Conservation (phyloP, 2,113 vertebrate genomes). For the Bombycilla garrulus region DNA sequence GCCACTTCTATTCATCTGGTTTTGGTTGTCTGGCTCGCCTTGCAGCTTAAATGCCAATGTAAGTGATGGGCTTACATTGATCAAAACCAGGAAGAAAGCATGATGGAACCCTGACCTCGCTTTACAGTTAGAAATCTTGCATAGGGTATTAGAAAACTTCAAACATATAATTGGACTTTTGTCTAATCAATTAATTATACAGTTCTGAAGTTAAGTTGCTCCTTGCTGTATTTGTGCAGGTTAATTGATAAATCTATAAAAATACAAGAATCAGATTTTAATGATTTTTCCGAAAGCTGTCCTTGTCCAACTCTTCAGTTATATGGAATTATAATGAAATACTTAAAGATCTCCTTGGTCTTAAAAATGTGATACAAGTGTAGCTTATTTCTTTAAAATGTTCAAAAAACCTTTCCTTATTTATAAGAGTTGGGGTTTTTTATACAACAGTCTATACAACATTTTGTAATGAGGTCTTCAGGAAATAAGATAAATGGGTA, state of each 20-base stretch:
- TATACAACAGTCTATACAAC: background rate
- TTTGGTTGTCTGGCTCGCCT: background rate
- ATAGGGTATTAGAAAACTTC: background rate
- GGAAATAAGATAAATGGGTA: background rate
- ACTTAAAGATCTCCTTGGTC: background rate
- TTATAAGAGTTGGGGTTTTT: background rate
- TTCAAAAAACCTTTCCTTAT: background rate
- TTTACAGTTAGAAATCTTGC: background rate
- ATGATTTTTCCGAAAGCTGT: background rate
- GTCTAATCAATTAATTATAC: conserved; percentile 18
- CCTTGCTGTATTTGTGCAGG: conserved; percentile 16
- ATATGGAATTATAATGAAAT: background rate
- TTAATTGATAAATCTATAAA: conserved; percentile 36
- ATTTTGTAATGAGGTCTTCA: background rate
- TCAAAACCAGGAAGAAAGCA: background rate
- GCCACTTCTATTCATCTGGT: background rate
- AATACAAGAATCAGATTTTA: background rate
- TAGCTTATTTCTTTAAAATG: background rate
- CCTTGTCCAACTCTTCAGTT: background rate
- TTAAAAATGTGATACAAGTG: background rate
- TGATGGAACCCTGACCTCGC: background rate
- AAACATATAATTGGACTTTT: background rate
- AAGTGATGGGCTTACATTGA: background rate
- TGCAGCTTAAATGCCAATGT: background rate
- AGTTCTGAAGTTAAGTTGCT: background rate